Percentiles rank a stretch among this genome's conserved stretches.
Conservation (phyloP, 2,888 invertebrate species). For the Hirtodrosophila duncani region DNA sequence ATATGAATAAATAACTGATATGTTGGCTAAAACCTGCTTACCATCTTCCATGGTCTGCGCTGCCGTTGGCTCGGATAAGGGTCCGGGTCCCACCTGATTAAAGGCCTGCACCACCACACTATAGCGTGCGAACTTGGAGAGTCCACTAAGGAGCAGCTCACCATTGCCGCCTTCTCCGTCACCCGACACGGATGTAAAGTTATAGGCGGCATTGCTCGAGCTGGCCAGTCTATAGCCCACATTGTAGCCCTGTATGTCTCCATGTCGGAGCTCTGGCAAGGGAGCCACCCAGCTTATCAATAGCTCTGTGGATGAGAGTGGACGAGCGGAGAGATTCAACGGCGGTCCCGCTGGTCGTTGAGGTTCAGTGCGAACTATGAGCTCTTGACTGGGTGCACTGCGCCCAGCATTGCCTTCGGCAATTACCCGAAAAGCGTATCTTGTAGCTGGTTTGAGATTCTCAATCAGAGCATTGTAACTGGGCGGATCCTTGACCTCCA, state of each 20-base stretch:
- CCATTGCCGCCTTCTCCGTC: constrained; percentile 85
- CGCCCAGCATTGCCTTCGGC: constrained; percentile 87
- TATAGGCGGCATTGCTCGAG: constrained; percentile 80
- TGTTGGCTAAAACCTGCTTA: constrained; percentile 61
- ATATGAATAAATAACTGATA: not conserved
- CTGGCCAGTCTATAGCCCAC: constrained; percentile 80
- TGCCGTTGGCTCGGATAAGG: constrained; percentile 83
- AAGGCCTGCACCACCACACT: constrained; percentile 86
- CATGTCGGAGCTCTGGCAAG: constrained; percentile 83
- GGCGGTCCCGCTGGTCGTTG: constrained; percentile 86
- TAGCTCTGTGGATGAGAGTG: constrained; percentile 86
- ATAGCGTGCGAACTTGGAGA: constrained; percentile 84
- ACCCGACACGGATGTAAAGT: constrained; percentile 84
- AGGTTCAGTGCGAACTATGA: constrained; percentile 83
- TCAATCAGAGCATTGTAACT: constrained; percentile 83
- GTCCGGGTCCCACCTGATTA: constrained; percentile 86
- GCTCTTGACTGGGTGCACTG: constrained; percentile 83
- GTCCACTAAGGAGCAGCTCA: constrained; percentile 82
- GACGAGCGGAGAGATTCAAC: constrained; percentile 82
- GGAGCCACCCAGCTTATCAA: constrained; percentile 88
- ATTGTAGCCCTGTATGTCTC: constrained; percentile 87
- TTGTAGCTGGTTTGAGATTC: constrained; percentile 85
- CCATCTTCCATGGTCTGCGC: constrained; percentile 88
- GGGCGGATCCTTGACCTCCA: constrained; percentile 83
- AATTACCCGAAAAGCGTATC: constrained; percentile 84